Evolutionary conservation across 2,113 vertebrate genomes (phyloP).

Genomic region (Varanus salvator): DNA sequence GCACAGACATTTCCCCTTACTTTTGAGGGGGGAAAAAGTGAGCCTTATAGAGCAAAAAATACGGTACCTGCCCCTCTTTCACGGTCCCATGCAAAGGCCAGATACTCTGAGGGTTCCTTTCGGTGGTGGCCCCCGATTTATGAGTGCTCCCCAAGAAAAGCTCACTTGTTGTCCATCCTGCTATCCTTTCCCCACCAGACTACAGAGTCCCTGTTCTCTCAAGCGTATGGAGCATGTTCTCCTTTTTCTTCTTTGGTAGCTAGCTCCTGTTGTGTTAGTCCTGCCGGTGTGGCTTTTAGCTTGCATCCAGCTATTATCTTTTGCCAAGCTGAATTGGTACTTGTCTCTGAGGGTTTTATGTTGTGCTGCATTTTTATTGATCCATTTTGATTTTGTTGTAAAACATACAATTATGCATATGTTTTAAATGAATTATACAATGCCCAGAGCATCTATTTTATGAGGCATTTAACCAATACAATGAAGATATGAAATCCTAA

Average conservation of each 20-base stretch:
- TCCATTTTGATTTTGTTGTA: neutral
- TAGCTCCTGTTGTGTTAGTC: neutral
- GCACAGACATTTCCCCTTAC: no score
- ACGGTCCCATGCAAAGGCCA: no score
- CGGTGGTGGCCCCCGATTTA: neutral
- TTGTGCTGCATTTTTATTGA: neutral
- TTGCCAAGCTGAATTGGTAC: no score
- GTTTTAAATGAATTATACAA: neutral
- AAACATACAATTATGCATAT: neutral
- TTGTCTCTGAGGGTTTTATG: neutral
- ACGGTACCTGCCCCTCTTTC: no score
- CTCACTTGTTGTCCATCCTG: no score
- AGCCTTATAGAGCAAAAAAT: no score
- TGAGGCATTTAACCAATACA: neutral
- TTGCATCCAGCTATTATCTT: neutral
- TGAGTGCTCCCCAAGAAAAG: neutral
- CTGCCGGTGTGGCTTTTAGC: neutral
- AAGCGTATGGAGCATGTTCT: no score
- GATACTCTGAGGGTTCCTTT: no score
- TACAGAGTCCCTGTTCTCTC: neutral
- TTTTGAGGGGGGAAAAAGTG: no score
- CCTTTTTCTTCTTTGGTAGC: neutral
- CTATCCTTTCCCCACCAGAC: neutral
- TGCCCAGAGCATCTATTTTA: neutral
- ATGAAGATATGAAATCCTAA: neutral